Evolutionary conservation across 2,797 vertebrate genomes (phyloP).

Genomic region (Percopsis omiscomaycus): DNA sequence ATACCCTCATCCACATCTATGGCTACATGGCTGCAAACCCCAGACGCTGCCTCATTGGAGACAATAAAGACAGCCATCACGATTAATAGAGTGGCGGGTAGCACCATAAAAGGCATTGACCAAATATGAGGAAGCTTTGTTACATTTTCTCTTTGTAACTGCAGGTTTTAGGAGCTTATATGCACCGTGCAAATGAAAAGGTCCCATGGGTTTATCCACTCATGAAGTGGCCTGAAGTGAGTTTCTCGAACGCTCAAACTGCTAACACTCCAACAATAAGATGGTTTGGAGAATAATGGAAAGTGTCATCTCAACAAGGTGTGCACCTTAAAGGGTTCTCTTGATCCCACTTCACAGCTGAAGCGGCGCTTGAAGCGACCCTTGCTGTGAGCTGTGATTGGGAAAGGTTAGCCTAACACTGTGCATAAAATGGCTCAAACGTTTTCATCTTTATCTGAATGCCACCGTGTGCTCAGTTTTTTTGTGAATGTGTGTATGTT

Average conservation of each 20-base stretch:
- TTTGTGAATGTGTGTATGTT: too few species aligned
- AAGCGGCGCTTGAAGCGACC: constrained; percentile 29
- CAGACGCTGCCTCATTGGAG: constrained; percentile 33
- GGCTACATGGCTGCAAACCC: too few species aligned
- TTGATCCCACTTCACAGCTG: constrained; percentile 10
- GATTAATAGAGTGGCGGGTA: constrained; percentile 16
- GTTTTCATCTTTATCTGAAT: too few species aligned
- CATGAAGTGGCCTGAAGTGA: constrained; percentile 41
- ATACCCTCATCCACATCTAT: too few species aligned
- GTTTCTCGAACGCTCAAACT: not conserved
- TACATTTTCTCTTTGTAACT: too few species aligned
- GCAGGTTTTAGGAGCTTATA: too few species aligned
- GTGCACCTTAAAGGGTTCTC: constrained; percentile 21
- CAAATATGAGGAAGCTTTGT: too few species aligned
- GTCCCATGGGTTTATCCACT: constrained; percentile 23
- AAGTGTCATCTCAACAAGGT: constrained; percentile 39
- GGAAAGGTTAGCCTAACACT: constrained; percentile 3
- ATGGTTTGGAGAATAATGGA: constrained; percentile 35
- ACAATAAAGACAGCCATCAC: constrained; percentile 15
- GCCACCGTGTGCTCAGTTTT: too few species aligned
- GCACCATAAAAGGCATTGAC: not conserved
- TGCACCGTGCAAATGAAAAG: not conserved
- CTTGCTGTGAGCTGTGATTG: constrained; percentile 11
- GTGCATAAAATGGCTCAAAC: not conserved
- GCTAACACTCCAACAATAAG: constrained; percentile 32